Percentiles rank a stretch among this genome's conserved stretches.
phyloP scores from a whole-genome alignment of 2,113 vertebrate species.

The Psophia crepitans region DNA sequence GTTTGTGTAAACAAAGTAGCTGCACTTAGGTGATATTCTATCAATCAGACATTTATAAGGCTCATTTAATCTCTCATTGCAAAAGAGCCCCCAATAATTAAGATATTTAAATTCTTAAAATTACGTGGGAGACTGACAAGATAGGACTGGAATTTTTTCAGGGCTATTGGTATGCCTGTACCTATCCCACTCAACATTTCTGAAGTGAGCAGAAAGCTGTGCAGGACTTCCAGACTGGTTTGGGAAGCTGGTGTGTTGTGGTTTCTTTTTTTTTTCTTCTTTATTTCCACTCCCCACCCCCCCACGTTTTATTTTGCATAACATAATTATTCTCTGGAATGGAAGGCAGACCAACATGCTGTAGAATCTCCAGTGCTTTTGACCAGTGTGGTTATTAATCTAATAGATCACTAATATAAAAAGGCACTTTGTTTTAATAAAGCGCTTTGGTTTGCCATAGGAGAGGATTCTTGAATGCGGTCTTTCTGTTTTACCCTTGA shows the following conservation, averaged over 20 bases:
- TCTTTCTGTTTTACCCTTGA: constrained; percentile 38
- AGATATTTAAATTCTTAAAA: not conserved
- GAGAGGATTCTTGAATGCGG: constrained; percentile 15
- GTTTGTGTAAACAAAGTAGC: not conserved
- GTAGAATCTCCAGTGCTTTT: not conserved
- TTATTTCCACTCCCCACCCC: too few species aligned
- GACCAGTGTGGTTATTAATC: not conserved
- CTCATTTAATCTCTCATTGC: not conserved
- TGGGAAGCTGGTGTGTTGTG: not conserved
- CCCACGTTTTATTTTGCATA: not conserved
- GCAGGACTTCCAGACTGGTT: not conserved
- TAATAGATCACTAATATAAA: not conserved
- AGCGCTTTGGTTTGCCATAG: not conserved
- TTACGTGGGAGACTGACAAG: not conserved
- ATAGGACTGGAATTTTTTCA: not conserved
- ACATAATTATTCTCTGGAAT: not conserved
- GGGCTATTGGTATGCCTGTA: not conserved
- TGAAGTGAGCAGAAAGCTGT: not conserved
- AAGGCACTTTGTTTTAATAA: constrained; percentile 46
- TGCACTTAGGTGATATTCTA: not conserved
- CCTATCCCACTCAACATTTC: not conserved
- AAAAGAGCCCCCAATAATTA: not conserved
- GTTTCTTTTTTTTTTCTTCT: not conserved
- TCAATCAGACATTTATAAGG: not conserved
- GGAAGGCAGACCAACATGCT: not conserved